A percentile compares a stretch with the other conserved stretches of the same genome.
Conservation (phyloP, 1,140 invertebrate genomes). For the Drosophila sp. region DNA sequence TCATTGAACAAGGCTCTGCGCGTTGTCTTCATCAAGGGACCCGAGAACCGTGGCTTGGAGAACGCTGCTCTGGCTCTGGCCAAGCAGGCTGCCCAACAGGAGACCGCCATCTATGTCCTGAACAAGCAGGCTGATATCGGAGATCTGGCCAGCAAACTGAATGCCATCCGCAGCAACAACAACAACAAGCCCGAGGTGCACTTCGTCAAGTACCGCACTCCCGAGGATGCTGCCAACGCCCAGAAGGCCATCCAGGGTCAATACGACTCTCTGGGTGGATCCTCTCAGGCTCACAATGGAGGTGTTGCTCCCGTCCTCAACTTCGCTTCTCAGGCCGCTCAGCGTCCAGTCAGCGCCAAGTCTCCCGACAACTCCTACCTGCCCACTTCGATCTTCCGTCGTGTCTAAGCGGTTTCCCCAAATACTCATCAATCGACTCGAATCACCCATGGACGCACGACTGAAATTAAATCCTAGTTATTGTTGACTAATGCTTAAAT, state of each 20-base stretch:
- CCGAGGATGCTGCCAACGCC: conserved; percentile 64
- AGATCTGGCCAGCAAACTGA: conserved; percentile 71
- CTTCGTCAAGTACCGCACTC: conserved; percentile 74
- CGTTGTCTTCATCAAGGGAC: conserved; percentile 73
- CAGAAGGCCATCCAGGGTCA: conserved; percentile 63
- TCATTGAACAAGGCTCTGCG: conserved; percentile 62
- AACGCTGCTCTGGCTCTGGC: conserved; percentile 57
- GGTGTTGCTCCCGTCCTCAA: conserved; percentile 71
- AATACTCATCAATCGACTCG: conserved; percentile 45
- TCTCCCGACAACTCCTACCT: conserved; percentile 68
- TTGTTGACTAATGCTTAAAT: conserved; percentile 80
- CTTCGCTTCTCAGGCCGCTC: conserved; percentile 71
- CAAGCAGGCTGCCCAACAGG: conserved; percentile 66
- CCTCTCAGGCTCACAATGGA: conserved; percentile 51
- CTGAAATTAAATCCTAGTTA: conserved; percentile 73
- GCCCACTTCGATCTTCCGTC: conserved; percentile 77
- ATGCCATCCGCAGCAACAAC: conserved; percentile 62
- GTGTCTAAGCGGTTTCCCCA: conserved; percentile 56
- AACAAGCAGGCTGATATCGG: conserved; percentile 75
- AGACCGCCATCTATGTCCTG: conserved; percentile 72
- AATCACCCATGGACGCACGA: conserved; percentile 65
- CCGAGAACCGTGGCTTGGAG: conserved; percentile 64
- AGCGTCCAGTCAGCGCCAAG: conserved; percentile 58
- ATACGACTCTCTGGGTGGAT: conserved; percentile 63
- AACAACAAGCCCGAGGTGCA: conserved; percentile 75